Percentiles rank a stretch among this genome's conserved stretches.
phyloP scores from a whole-genome alignment of 2,113 vertebrate genomes.

The Lethenteron camtschaticum region DNA sequence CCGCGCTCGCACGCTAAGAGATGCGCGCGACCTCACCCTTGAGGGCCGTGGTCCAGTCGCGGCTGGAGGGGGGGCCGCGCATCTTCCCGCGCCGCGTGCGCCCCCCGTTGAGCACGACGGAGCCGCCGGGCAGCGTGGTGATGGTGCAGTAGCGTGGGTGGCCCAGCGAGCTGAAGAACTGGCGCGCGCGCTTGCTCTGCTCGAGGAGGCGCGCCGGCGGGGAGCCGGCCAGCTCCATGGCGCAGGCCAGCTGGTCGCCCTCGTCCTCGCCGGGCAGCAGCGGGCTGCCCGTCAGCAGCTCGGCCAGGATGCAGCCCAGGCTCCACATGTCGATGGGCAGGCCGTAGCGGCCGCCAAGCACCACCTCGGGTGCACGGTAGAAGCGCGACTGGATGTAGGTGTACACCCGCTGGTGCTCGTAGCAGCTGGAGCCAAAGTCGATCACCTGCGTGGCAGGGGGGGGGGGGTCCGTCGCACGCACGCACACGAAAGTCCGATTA shows the following conservation, averaged over 20 bases:
- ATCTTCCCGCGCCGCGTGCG: constrained; percentile 79
- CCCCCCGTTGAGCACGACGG: constrained; percentile 52
- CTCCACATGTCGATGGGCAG: constrained; percentile 99
- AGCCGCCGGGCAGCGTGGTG: constrained; percentile 60
- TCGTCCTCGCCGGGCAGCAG: constrained; percentile 89
- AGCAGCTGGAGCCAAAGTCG: constrained; percentile 95
- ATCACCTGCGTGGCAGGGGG: constrained; percentile 28
- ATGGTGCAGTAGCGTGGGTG: constrained; percentile 83
- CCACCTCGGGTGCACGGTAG: constrained; percentile 89
- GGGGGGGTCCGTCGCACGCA: no score
- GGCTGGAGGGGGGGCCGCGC: constrained; percentile 63
- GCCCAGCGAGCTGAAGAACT: constrained; percentile 93
- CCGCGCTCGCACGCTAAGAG: no score
- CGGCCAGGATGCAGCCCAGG: constrained; percentile 91
- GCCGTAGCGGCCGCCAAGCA: constrained; percentile 78
- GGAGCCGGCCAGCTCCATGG: constrained; percentile 84
- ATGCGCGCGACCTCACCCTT: constrained; percentile 28
- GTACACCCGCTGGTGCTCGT: constrained; percentile 91
- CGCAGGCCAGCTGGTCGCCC: constrained; percentile 86
- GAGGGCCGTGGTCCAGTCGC: constrained; percentile 60
- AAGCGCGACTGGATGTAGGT: constrained; percentile 97
- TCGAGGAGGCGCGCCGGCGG: constrained; percentile 76
- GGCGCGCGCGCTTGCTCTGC: constrained; percentile 76
- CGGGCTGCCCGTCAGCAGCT: constrained; percentile 79
- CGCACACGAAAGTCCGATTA: no score